A percentile compares a stretch with the other conserved stretches of the same genome.
These are phyloP conservation scores for Hermodice carunculata DNA, from an alignment of 2,888 invertebrate genomes.

Conservation along the genomic window DNA sequence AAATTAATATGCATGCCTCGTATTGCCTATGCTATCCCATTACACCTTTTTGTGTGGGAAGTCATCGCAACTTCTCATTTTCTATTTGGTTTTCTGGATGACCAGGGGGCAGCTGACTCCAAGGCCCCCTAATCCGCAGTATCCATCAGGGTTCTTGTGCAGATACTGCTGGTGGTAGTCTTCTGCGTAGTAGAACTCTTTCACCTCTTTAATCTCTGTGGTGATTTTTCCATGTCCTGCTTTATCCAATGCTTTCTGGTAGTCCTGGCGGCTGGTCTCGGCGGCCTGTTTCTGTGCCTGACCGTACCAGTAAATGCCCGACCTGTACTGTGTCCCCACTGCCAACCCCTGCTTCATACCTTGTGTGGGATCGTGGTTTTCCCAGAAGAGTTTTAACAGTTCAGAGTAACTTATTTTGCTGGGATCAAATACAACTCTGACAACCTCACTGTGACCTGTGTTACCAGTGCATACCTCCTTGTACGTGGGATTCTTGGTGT, in stretches of 20 bases:
- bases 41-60: no score
- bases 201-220: slow-evolving; percentile 60
- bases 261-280: slow-evolving; percentile 46
- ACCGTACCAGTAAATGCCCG: slow-evolving; percentile 55
- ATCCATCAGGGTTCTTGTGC: slow-evolving; percentile 66
- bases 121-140: slow-evolving; percentile 65
- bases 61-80: no score
- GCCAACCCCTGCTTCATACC: slow-evolving; percentile 65
- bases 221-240: slow-evolving; percentile 53
- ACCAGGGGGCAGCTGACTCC: slow-evolving; percentile 65
- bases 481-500: slow-evolving; percentile 62
- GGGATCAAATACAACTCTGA: slow-evolving; percentile 63
- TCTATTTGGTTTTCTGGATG: no score
- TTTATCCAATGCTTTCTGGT: slow-evolving; percentile 51
- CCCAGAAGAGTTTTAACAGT: slow-evolving; percentile 67
- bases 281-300: slow-evolving; percentile 55
- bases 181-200: slow-evolving; percentile 67
- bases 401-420: slow-evolving; percentile 48
- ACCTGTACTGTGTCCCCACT: slow-evolving; percentile 63
- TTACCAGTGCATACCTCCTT: slow-evolving; percentile 63
- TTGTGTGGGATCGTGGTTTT: slow-evolving; percentile 66
- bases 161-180: slow-evolving; percentile 69
- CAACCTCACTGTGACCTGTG: slow-evolving; percentile 67
- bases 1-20: no score
- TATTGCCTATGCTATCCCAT: no score